Evolutionary conservation across 2,113 vertebrate genomes (phyloP).

Genomic region (Semicossyphus pulcher): DNA sequence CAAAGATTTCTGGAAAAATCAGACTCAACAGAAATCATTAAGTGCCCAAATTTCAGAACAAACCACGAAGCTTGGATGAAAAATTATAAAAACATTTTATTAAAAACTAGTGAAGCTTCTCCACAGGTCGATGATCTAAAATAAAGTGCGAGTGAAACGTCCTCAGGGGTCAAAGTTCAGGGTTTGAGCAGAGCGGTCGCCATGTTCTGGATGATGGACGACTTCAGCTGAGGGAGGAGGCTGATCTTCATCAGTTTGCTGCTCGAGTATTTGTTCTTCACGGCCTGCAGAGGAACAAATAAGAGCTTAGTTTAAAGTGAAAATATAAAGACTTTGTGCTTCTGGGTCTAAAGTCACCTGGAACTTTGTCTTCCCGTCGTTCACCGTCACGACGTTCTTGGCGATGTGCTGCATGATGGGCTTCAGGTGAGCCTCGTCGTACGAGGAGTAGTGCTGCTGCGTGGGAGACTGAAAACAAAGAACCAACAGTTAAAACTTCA

Average conservation of each 20-base stretch:
- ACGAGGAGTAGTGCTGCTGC: slow-evolving; percentile 90
- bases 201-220: slow-evolving; percentile 78
- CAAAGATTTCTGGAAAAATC: neutral
- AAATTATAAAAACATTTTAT: slow-evolving; percentile 25
- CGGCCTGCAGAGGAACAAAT: slow-evolving; percentile 78
- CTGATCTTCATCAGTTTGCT: slow-evolving; percentile 89
- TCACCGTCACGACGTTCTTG: slow-evolving; percentile 89
- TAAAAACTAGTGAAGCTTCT: slow-evolving; percentile 7
- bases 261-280: slow-evolving; percentile 92
- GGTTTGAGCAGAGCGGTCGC: slow-evolving; percentile 78
- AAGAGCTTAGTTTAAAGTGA: too few relatives aligned
- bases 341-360: slow-evolving; percentile 20
- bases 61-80: neutral
- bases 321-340: neutral
- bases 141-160: slow-evolving; percentile 74
- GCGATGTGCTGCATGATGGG: slow-evolving; percentile 90
- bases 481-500: too few relatives aligned
- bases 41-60: neutral
- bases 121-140: neutral
- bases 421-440: slow-evolving; percentile 84
- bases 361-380: slow-evolving; percentile 86
- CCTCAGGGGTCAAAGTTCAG: neutral
- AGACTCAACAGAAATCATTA: neutral
- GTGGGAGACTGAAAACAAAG: slow-evolving; percentile 84
- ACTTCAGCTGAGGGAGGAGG: slow-evolving; percentile 87